Conservation (phyloP, 1,140 invertebrate species). For the Triops longicaudatus region DNA sequence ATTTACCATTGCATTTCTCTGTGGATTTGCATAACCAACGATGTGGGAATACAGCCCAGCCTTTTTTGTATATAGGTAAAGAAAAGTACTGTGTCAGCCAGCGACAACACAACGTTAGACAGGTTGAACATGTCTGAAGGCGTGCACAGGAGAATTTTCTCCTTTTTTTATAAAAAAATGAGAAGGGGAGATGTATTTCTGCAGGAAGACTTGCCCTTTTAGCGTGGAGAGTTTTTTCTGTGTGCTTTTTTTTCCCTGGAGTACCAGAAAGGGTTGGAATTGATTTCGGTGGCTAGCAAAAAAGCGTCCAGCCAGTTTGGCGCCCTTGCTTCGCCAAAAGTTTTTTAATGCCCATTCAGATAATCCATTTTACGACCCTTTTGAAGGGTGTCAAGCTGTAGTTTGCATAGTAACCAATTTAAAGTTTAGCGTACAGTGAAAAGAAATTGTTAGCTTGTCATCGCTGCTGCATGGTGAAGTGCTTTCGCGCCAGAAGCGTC, state of each 20-base stretch:
- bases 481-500: too few species aligned
- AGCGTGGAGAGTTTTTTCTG: slow-evolving; percentile 26
- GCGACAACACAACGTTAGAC: background rate
- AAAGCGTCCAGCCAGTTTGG: slow-evolving; percentile 9
- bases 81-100: background rate
- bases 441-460: background rate
- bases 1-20: background rate
- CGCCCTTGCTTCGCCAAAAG: background rate
- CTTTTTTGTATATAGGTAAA: background rate
- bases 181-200: background rate
- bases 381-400: background rate
- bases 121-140: background rate
- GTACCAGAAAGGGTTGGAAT: slow-evolving; percentile 31
- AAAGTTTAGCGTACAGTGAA: background rate
- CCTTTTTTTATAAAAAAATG: background rate
- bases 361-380: too few species aligned
- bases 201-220: background rate
- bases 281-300: slow-evolving; percentile 19
- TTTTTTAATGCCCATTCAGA: background rate
- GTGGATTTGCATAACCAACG: background rate
- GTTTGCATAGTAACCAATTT: background rate
- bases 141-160: background rate
- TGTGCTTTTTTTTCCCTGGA: slow-evolving; percentile 25
- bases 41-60: background rate
- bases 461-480: too few species aligned